Percentiles rank a stretch among this genome's conserved stretches.
phyloP scores from a whole-genome alignment of 64 coral and sea anemone genomes.

The Porites australiensis region DNA sequence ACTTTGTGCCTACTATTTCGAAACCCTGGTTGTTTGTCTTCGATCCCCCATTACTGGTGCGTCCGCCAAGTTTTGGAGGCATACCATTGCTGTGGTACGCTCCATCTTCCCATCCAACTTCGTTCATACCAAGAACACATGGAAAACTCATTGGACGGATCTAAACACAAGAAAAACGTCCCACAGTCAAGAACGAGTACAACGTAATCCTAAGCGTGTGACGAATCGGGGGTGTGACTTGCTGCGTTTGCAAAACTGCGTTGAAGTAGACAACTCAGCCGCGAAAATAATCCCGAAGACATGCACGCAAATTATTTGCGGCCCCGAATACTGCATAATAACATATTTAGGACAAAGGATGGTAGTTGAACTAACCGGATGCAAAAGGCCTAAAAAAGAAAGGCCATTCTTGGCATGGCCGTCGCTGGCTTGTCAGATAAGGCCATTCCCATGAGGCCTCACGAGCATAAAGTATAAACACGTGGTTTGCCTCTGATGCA shows the following conservation, averaged over 20 bases:
- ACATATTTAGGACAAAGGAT: constrained; percentile 73
- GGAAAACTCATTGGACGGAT: constrained; percentile 99
- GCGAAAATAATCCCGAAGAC: constrained; percentile 63
- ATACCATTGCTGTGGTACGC: constrained; percentile 91
- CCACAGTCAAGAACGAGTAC: constrained; percentile 62
- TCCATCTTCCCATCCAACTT: constrained; percentile 99
- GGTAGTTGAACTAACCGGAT: constrained; percentile 91
- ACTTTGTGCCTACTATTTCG: constrained; percentile 87
- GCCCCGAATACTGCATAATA: constrained; percentile 29
- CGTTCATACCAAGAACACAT: constrained; percentile 99
- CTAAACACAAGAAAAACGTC: constrained; percentile 83
- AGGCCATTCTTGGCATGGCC: constrained; percentile 98
- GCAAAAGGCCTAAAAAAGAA: constrained; percentile 64
- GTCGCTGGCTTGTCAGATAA: constrained; percentile 92
- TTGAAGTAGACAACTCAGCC: constrained; percentile 20
- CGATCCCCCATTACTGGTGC: constrained; percentile 81
- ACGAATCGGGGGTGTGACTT: constrained; percentile 95
- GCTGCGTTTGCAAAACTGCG: constrained; percentile 85
- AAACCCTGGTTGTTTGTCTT: constrained; percentile 83
- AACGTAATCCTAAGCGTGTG: constrained; percentile 53
- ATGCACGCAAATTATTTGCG: constrained; percentile 31
- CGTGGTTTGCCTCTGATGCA: constrained; percentile 89
- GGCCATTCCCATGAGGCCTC: constrained; percentile 71
- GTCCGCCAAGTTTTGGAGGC: constrained; percentile 87
- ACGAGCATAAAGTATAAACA: constrained; percentile 77